phyloP scores from a whole-genome alignment of 2,113 vertebrate species.

The Apistogramma diplotaenia region DNA sequence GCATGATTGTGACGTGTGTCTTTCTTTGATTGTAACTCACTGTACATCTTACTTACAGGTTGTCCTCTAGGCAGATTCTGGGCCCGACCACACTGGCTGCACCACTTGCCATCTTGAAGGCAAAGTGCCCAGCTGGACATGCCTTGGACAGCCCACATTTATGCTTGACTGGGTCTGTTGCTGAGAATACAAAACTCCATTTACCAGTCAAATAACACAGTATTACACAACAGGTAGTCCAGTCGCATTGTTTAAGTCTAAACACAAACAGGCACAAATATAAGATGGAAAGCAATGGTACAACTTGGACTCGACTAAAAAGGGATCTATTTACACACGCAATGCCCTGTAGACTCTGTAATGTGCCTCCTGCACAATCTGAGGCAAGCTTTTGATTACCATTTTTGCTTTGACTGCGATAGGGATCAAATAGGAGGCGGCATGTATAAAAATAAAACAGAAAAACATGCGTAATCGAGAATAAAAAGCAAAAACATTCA shows the following conservation, averaged over 20 bases:
- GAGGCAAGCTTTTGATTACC: not conserved
- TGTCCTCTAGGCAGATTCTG: slow-evolving; percentile 93
- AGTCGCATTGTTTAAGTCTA: not conserved
- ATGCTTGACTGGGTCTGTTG: slow-evolving; percentile 77
- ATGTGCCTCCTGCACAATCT: not conserved
- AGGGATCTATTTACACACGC: not conserved
- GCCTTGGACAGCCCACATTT: slow-evolving; percentile 90
- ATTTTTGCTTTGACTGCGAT: not conserved
- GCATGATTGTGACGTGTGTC: not conserved
- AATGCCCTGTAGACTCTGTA: not conserved
- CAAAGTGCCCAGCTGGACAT: slow-evolving; percentile 89
- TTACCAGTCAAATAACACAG: not conserved
- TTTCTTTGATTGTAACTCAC: not conserved
- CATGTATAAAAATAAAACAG: not conserved
- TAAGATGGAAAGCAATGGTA: not conserved
- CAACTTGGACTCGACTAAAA: not conserved
- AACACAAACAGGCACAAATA: not conserved
- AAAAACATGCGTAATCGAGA: not conserved
- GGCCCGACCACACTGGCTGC: slow-evolving; percentile 96
- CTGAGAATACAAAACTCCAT: slow-evolving; percentile 63
- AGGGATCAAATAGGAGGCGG: not conserved
- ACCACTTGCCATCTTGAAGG: slow-evolving; percentile 95
- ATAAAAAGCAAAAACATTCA: not conserved
- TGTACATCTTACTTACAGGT: slow-evolving; percentile 78
- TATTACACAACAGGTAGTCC: not conserved